These are phyloP conservation scores for Amiota minor DNA, from an alignment of 2,888 invertebrate species.

Conservation along the genomic window DNA sequence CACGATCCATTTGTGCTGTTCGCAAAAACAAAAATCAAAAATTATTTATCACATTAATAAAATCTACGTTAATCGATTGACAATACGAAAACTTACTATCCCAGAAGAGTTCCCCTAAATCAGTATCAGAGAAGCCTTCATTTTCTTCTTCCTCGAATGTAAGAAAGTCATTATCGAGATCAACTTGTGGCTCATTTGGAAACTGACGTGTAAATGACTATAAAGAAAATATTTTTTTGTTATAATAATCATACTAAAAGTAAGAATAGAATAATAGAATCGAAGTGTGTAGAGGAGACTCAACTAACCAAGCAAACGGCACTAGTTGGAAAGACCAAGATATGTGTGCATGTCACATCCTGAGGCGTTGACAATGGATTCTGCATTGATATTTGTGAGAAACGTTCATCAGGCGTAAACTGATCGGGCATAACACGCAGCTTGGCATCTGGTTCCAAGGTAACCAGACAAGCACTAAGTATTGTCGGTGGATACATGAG, in stretches of 20 bases:
- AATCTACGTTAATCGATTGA: not conserved
- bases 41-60: not conserved
- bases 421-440: constrained; percentile 94
- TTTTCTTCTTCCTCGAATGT: constrained; percentile 76
- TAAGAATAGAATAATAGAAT: not conserved
- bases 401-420: constrained; percentile 95
- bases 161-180: constrained; percentile 80
- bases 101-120: constrained; percentile 84
- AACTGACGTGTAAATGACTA: constrained; percentile 69
- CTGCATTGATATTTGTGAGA: constrained; percentile 89
- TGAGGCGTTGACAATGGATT: constrained; percentile 94
- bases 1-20: constrained; percentile 76
- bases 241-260: not conserved
- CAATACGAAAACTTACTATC: constrained; percentile 67
- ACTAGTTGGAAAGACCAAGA: constrained; percentile 97
- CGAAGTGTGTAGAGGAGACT: not conserved
- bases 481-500: constrained; percentile 92
- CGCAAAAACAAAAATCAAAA: not conserved
- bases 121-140: constrained; percentile 69
- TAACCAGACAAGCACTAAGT: constrained; percentile 97
- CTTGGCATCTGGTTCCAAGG: constrained; percentile 91
- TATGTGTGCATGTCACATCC: constrained; percentile 97
- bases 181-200: constrained; percentile 73
- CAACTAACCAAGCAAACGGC: constrained; percentile 89
- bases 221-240: not conserved